Percentiles rank a stretch among this genome's conserved stretches.
These are phyloP conservation scores for Echinops telfairi DNA, from an alignment of 2,113 vertebrate genomes.

Conservation along the genomic window DNA sequence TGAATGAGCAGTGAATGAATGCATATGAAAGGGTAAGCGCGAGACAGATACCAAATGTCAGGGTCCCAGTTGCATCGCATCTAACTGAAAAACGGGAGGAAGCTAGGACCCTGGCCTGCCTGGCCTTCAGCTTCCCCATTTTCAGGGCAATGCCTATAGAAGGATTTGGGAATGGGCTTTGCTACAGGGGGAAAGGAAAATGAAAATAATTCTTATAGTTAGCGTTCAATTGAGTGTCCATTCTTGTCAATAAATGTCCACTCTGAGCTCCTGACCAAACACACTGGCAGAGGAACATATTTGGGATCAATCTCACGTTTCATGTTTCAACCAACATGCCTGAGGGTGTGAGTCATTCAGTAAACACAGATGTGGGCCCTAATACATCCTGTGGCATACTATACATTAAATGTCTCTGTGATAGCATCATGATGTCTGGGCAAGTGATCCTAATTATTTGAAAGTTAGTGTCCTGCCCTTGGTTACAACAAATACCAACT, in stretches of 20 bases:
- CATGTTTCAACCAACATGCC: slow-evolving; percentile 32
- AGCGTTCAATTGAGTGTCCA: slow-evolving; percentile 34
- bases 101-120: not conserved
- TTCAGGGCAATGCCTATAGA: not conserved
- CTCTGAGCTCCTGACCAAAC: slow-evolving; percentile 31
- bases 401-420: slow-evolving; percentile 43
- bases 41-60: not conserved
- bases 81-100: not conserved
- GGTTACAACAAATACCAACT: not conserved
- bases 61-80: not conserved
- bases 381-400: slow-evolving; percentile 20
- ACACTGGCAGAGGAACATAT: not conserved
- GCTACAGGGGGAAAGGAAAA: not conserved
- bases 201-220: not conserved
- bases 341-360: not conserved
- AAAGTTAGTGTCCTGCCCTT: not conserved
- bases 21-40: not conserved
- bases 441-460: not conserved
- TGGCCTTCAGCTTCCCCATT: not conserved
- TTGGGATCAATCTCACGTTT: not conserved
- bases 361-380: slow-evolving; percentile 67
- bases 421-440: slow-evolving; percentile 37
- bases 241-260: slow-evolving; percentile 55
- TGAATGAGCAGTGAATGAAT: no score
- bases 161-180: not conserved